phyloP scores from a whole-genome alignment of 2,113 vertebrate genomes.

The Salvelinus fontinalis region DNA sequence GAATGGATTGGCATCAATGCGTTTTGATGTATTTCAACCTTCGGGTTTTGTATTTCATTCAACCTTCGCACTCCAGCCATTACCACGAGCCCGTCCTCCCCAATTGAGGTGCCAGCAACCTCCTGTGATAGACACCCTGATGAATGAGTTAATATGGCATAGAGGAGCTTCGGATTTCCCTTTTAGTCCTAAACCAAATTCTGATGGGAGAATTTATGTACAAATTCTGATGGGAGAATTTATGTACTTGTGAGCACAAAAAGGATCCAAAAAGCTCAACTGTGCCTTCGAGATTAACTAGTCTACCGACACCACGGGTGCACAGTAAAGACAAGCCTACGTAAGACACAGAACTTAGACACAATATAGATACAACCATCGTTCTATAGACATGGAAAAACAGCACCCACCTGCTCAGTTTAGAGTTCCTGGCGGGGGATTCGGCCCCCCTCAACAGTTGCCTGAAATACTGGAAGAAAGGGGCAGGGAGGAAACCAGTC shows the following conservation, averaged over 20 bases:
- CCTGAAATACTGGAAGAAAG: slow-evolving; percentile 85
- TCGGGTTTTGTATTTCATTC: too few species aligned
- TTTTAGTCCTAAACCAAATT: not conserved
- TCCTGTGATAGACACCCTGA: not conserved
- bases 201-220: not conserved
- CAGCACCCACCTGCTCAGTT: slow-evolving; percentile 85
- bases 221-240: not conserved
- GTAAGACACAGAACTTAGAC: slow-evolving; percentile 13
- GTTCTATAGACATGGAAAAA: not conserved
- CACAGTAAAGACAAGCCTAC: not conserved
- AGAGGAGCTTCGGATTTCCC: not conserved
- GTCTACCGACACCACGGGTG: not conserved
- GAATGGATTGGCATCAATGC: too few species aligned
- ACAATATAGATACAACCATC: not conserved
- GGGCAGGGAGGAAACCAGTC: slow-evolving; percentile 14
- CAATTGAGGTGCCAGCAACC: too few species aligned
- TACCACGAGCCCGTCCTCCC: too few species aligned
- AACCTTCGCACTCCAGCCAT: too few species aligned
- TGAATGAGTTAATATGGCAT: not conserved
- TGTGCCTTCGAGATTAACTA: not conserved
- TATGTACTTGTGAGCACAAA: not conserved
- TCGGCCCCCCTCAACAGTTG: slow-evolving; percentile 93
- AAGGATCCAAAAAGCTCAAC: not conserved
- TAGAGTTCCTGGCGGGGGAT: slow-evolving; percentile 92
- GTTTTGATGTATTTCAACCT: too few species aligned